phyloP scores from a whole-genome alignment of 2,888 invertebrate species.

The Oscheius myriophilus region DNA sequence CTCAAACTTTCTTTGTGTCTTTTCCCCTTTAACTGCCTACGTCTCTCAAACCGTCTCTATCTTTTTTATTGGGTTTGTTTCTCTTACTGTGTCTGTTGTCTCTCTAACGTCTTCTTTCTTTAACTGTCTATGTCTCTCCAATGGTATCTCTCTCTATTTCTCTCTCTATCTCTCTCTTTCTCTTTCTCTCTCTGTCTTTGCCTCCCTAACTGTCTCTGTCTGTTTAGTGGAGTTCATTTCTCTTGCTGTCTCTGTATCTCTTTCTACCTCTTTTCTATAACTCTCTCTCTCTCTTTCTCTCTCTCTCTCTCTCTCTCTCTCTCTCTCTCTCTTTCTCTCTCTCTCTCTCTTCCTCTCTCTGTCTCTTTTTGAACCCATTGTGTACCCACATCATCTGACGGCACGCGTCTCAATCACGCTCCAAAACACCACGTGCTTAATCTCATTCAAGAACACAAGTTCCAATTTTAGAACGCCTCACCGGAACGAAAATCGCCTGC shows the following conservation, averaged over 20 bases:
- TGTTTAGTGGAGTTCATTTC: too few species aligned
- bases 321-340: conserved; percentile 10
- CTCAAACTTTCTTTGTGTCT: not conserved
- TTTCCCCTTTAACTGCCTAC: conserved; percentile 2
- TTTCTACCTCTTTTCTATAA: too few species aligned
- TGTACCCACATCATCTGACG: not conserved
- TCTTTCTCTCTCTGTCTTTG: too few species aligned
- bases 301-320: conserved; percentile 7
- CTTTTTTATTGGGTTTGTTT: not conserved
- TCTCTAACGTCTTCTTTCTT: too few species aligned
- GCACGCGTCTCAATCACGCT: not conserved
- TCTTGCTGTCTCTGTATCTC: too few species aligned
- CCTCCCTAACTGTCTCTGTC: too few species aligned
- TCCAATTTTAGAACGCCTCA: conserved; percentile 77
- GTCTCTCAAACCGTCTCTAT: not conserved
- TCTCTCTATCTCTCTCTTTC: too few species aligned
- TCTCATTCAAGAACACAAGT: not conserved
- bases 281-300: not conserved
- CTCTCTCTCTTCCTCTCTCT: conserved; percentile 16
- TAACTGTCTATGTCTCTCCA: conserved; percentile 17
- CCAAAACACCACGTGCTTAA: not conserved
- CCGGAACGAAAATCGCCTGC: conserved; percentile 91
- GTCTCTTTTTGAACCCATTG: conserved; percentile 23
- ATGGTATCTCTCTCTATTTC: conserved; percentile 9
- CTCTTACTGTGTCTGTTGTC: conserved; percentile 16